Conservation (phyloP, 2,113 vertebrate genomes). For the Globicephala melas region DNA sequence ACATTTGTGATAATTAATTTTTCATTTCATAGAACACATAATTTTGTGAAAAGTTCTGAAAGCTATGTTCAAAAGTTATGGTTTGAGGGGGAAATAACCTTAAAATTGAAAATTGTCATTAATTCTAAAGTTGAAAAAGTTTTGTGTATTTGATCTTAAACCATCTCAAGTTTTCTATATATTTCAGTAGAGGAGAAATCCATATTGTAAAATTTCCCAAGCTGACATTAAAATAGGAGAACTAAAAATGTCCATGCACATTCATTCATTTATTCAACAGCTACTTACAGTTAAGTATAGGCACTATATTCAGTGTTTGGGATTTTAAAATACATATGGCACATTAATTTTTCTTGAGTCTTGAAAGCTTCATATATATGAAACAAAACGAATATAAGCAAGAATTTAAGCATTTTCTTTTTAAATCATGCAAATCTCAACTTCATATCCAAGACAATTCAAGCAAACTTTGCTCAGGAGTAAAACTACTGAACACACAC, state of each 20-base stretch:
- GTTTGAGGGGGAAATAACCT: not conserved
- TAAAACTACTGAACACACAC: not conserved
- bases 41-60: slow-evolving; percentile 25
- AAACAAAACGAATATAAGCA: not conserved
- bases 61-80: not conserved
- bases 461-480: not conserved
- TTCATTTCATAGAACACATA: slow-evolving; percentile 37
- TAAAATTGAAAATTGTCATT: not conserved
- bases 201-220: not conserved
- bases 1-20: slow-evolving; percentile 53
- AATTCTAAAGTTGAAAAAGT: not conserved
- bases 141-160: not conserved
- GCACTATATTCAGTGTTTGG: not conserved
- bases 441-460: not conserved
- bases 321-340: not conserved
- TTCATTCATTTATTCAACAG: not conserved
- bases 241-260: not conserved
- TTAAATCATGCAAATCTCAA: not conserved
- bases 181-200: not conserved
- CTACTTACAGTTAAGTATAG: not conserved
- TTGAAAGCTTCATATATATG: not conserved
- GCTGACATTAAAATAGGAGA: not conserved
- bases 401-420: not conserved
- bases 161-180: not conserved
- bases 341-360: not conserved